Evolutionary conservation across 2,888 invertebrate species (phyloP).

Genomic region (Sceliomorpha sp.): DNA sequence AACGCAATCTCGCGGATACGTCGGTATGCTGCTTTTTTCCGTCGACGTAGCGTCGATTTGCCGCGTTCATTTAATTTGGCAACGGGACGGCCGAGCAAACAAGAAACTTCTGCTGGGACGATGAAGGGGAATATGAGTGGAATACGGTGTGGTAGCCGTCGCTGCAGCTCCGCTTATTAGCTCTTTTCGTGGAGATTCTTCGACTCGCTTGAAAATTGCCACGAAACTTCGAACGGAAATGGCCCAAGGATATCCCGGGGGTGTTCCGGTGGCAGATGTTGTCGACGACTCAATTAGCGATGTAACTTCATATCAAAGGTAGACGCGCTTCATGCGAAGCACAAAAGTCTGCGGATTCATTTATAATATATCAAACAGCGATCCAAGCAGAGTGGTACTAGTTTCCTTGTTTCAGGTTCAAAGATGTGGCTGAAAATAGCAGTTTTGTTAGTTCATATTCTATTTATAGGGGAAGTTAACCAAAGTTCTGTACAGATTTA

Average conservation of each 20-base stretch:
- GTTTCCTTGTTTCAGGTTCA: no score
- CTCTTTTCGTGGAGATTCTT: constrained; percentile 3
- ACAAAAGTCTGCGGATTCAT: no score
- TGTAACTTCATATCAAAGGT: constrained; percentile 17
- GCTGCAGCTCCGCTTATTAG: constrained; percentile 27
- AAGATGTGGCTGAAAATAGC: no score
- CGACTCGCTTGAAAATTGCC: constrained; percentile 11
- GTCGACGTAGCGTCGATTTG: background rate
- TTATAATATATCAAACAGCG: no score
- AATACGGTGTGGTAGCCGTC: constrained; percentile 2
- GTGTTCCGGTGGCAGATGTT: constrained; percentile 31
- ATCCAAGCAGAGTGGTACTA: no score
- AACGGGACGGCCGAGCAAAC: background rate
- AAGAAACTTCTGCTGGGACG: constrained; percentile 7
- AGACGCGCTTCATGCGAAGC: background rate
- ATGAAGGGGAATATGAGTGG: background rate
- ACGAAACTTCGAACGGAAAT: constrained; percentile 19
- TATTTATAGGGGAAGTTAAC: no score
- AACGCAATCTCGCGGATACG: constrained; percentile 56
- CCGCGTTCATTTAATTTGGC: constrained; percentile 2
- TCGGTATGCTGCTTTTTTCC: constrained; percentile 6
- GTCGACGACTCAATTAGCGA: constrained; percentile 48
- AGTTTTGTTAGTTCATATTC: no score
- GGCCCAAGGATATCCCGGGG: constrained; percentile 8
- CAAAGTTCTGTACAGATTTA: no score